Percentiles rank a stretch among this genome's conserved stretches.
Conservation (phyloP, 2,888 invertebrate species). For the Ischnus inquisitorius region DNA sequence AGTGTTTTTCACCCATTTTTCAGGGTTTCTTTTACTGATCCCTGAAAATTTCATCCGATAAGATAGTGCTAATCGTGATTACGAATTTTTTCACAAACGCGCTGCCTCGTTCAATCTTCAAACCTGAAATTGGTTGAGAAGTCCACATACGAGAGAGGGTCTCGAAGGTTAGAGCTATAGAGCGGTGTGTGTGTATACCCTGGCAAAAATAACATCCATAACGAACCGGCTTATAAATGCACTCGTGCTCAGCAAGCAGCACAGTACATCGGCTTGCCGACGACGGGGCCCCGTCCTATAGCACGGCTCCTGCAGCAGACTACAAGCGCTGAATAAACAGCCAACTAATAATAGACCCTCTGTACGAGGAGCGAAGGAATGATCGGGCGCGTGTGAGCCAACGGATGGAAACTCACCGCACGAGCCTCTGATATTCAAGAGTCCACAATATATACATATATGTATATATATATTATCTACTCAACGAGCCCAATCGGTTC, state of each 20-base stretch:
- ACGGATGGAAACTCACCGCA: conserved; percentile 18
- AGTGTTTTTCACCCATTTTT: no score
- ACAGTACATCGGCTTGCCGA: conserved; percentile 30
- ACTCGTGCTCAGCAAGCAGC: conserved; percentile 24
- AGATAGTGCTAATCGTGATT: not conserved
- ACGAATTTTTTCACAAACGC: not conserved
- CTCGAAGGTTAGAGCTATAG: conserved; percentile 7
- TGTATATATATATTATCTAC: not conserved
- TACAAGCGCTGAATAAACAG: conserved; percentile 68
- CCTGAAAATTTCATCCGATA: no score
- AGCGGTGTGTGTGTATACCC: conserved; percentile 1
- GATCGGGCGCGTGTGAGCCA: conserved; percentile 32
- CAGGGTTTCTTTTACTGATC: not conserved
- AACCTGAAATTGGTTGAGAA: conserved; percentile 41
- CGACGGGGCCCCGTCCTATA: conserved; percentile 2
- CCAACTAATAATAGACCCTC: conserved; percentile 65
- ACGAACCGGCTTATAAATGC: conserved; percentile 60
- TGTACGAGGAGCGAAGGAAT: conserved; percentile 60
- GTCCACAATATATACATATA: not conserved
- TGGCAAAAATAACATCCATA: conserved; percentile 68
- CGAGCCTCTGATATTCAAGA: conserved; percentile 14
- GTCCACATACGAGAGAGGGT: conserved; percentile 17
- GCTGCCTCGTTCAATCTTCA: conserved; percentile 8
- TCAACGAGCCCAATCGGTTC: not conserved
- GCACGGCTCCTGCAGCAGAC: conserved; percentile 24